phyloP scores from a whole-genome alignment of 2,888 invertebrate species.

The Blastobasis lacticolella region DNA sequence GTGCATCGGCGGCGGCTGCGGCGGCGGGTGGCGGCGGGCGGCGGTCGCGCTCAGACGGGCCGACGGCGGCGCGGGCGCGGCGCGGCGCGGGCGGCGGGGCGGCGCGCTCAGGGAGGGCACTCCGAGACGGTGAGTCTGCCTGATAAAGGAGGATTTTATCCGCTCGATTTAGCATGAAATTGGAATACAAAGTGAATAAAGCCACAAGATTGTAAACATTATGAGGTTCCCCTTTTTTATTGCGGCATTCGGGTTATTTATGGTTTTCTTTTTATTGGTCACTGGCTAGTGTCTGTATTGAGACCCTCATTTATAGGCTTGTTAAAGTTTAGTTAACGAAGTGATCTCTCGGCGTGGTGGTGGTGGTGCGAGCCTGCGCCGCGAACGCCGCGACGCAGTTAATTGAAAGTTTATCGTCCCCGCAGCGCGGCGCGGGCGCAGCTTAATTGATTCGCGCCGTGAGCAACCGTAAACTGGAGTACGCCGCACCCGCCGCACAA shows the following conservation, averaged over 20 bases:
- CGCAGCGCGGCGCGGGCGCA: constrained; percentile 37
- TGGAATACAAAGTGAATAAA: constrained; percentile 75
- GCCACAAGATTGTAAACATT: constrained; percentile 74
- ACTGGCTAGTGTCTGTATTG: constrained; percentile 49
- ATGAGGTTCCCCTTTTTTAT: constrained; percentile 70
- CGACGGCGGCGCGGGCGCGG: constrained; percentile 13
- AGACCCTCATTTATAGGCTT: constrained; percentile 67
- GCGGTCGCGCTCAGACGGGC: constrained; percentile 16
- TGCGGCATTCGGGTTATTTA: constrained; percentile 65
- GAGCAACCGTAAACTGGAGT: constrained; percentile 37
- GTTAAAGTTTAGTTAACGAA: constrained; percentile 71
- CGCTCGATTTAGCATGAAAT: constrained; percentile 75
- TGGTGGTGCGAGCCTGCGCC: constrained; percentile 32
- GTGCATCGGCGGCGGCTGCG: constrained; percentile 15
- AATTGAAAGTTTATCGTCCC: constrained; percentile 64
- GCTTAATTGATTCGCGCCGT: constrained; percentile 57
- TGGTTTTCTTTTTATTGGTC: constrained; percentile 67
- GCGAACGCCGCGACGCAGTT: constrained; percentile 36
- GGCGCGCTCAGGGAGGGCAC: constrained; percentile 21
- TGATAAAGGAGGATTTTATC: constrained; percentile 71
- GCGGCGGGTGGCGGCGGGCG: constrained; percentile 10
- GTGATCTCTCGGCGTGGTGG: constrained; percentile 32
- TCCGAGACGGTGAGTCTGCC: constrained; percentile 66
- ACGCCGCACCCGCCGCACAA: constrained; percentile 20
- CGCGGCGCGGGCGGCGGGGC: constrained; percentile 17